Conservation (phyloP, 2,888 invertebrate species). For the Ectobius pallidus region DNA sequence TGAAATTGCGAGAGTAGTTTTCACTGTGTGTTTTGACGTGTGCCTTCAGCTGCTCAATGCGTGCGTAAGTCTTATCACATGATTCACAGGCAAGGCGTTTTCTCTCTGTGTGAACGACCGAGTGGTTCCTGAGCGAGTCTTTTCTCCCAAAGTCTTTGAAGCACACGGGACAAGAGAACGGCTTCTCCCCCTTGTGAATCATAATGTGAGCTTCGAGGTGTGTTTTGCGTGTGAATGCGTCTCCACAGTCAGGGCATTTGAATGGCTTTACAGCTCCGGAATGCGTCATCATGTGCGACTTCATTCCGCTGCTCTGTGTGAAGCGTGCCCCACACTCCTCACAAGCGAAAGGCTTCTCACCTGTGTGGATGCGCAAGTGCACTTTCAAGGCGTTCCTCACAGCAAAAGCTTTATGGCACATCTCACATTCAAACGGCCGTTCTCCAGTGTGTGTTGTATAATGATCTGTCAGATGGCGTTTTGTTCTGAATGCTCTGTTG, state of each 20-base stretch:
- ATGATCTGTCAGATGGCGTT: not conserved
- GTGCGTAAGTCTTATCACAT: slow-evolving; percentile 8
- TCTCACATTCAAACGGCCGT: not conserved
- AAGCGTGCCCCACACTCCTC: not conserved
- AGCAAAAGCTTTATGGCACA: not conserved
- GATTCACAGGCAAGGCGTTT: not conserved
- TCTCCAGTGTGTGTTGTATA: not conserved
- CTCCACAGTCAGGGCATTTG: not conserved
- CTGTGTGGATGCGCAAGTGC: not conserved
- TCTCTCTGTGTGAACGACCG: not conserved
- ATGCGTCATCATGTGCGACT: slow-evolving; percentile 1
- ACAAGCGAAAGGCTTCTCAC: not conserved
- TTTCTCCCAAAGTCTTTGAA: not conserved
- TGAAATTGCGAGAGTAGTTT: not conserved
- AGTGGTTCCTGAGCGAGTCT: not conserved
- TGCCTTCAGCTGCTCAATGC: slow-evolving; percentile 2
- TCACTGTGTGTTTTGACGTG: not conserved
- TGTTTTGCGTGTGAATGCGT: not conserved
- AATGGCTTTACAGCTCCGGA: not conserved
- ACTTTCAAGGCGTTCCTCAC: not conserved
- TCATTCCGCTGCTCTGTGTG: not conserved
- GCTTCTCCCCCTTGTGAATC: slow-evolving; percentile 5
- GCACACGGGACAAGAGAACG: not conserved
- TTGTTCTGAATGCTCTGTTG: not conserved
- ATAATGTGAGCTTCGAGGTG: not conserved